These are phyloP conservation scores for Lasioglossum albipes DNA, from an alignment of 1,140 invertebrate species.

Conservation along the genomic window DNA sequence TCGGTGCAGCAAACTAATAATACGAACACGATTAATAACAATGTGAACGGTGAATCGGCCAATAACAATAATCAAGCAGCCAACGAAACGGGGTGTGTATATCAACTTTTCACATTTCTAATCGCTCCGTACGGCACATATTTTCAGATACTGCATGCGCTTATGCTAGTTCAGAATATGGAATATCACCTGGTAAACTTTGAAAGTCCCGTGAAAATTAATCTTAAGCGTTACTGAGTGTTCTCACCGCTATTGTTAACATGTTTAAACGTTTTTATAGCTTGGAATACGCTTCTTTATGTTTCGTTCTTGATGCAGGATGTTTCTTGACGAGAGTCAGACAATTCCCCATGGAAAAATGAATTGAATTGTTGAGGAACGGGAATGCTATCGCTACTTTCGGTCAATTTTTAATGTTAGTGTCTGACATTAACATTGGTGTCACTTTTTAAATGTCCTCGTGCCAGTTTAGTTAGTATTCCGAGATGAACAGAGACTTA, in stretches of 20 bases:
- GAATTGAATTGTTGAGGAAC: not conserved
- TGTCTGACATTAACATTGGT: too few relatives aligned
- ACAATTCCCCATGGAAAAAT: not conserved
- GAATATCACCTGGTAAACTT: not conserved
- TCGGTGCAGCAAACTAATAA: constrained; percentile 57
- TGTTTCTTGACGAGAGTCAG: not conserved
- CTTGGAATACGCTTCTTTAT: constrained; percentile 19
- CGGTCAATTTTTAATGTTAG: too few relatives aligned
- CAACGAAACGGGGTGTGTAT: constrained; percentile 77
- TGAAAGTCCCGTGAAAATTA: not conserved
- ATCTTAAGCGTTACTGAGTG: not conserved
- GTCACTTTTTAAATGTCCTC: too few relatives aligned
- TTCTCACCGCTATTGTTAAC: constrained; percentile 1
- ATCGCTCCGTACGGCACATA: constrained; percentile 6
- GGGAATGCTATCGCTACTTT: too few relatives aligned
- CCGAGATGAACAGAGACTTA: too few relatives aligned
- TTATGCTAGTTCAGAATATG: not conserved
- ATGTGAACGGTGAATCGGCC: constrained; percentile 65
- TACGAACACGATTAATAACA: constrained; percentile 75
- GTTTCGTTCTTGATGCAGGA: constrained; percentile 1
- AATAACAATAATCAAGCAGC: constrained; percentile 74
- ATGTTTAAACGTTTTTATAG: constrained; percentile 11
- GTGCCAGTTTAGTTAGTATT: too few relatives aligned
- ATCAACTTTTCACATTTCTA: constrained; percentile 32
- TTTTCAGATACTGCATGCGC: constrained; percentile 13